Evolutionary conservation across 2,888 invertebrate species (phyloP).

Genomic region (Orthonevra nobilis): DNA sequence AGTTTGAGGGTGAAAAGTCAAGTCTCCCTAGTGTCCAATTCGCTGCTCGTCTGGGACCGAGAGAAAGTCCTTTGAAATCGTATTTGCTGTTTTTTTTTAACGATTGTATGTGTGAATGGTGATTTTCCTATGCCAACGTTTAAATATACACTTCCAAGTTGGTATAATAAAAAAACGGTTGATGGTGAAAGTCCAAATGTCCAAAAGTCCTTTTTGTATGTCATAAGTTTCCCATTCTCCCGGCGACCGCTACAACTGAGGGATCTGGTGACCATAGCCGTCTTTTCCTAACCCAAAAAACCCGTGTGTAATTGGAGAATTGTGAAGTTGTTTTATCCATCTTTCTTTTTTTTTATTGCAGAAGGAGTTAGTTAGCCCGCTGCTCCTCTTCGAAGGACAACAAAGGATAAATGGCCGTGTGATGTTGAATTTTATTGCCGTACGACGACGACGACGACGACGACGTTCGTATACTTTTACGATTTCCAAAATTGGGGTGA

Average conservation of each 20-base stretch:
- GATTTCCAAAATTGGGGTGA: conserved; percentile 65
- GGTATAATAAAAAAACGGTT: conserved; percentile 46
- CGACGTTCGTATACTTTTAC: conserved; percentile 53
- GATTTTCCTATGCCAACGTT: conserved; percentile 64
- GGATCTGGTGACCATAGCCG: conserved; percentile 60
- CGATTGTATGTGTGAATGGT: conserved; percentile 16
- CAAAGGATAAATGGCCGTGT: conserved; percentile 64
- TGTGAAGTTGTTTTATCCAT: conserved; percentile 5
- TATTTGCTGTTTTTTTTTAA: conserved; percentile 26
- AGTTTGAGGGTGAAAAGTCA: conserved; percentile 31
- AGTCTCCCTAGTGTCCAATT: conserved; percentile 65
- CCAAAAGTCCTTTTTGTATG: no score
- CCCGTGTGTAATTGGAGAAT: conserved; percentile 58
- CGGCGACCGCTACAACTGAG: conserved; percentile 42
- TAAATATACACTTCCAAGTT: conserved; percentile 66
- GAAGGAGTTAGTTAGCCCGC: conserved; percentile 1
- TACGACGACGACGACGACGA: no score
- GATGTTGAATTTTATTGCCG: conserved; percentile 67
- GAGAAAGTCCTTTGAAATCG: conserved; percentile 47
- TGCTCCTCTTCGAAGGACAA: conserved; percentile 22
- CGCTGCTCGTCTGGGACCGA: conserved; percentile 56
- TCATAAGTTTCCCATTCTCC: conserved; percentile 64
- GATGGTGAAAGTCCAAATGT: conserved; percentile 14
- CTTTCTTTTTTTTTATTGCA: conserved; percentile 16
- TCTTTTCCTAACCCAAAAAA: conserved; percentile 35